Evolutionary conservation across 1,140 invertebrate species (phyloP).

Genomic region (Patella vulgata): DNA sequence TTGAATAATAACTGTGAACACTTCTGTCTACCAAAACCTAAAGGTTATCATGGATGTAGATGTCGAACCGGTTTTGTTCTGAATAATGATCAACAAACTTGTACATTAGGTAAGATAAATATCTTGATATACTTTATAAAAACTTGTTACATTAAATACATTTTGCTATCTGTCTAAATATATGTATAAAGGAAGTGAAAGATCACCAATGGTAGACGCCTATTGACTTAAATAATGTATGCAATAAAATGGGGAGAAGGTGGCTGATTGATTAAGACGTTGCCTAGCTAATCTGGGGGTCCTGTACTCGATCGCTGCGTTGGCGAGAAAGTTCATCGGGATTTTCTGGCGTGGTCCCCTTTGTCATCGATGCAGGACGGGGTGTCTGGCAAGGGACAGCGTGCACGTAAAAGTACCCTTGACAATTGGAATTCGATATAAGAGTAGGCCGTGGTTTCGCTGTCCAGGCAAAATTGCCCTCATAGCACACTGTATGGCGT

Average conservation of each 20-base stretch:
- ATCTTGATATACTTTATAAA: neutral
- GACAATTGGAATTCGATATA: no score
- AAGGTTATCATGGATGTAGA: conserved; percentile 73
- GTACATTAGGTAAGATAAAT: conserved; percentile 67
- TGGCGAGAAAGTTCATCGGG: neutral
- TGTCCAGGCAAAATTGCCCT: no score
- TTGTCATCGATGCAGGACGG: conserved; percentile 2
- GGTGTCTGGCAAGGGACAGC: no score
- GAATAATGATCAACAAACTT: conserved; percentile 77
- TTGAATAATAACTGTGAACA: conserved; percentile 85
- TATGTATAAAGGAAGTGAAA: neutral
- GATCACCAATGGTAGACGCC: neutral
- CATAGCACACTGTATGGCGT: no score
- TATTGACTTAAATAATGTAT: no score
- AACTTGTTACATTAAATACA: neutral
- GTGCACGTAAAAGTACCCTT: no score
- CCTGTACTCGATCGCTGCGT: neutral
- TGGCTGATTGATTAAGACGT: neutral
- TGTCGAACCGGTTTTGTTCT: conserved; percentile 83
- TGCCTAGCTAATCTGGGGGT: neutral
- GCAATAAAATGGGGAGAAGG: no score
- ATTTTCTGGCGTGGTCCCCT: neutral
- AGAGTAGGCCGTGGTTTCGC: no score
- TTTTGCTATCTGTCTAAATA: neutral
- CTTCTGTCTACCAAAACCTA: conserved; percentile 86